Evolutionary conservation across 2,888 invertebrate species (phyloP).

Genomic region (Plutella xylostella): DNA sequence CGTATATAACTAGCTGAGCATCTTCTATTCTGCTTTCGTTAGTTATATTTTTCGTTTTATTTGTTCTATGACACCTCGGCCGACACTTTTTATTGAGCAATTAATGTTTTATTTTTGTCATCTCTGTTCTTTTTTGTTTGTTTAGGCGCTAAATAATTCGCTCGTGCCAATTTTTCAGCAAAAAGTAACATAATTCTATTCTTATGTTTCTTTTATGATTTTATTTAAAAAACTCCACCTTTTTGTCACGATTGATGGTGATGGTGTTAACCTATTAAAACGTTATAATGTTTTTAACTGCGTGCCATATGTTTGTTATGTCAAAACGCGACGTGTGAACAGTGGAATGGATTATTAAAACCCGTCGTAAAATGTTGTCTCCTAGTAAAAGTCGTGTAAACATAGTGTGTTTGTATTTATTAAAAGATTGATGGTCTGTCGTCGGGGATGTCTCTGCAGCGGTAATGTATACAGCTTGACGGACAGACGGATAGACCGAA

Average conservation of each 20-base stretch:
- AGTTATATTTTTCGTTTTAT: conserved; percentile 15
- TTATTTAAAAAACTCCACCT: conserved; percentile 1
- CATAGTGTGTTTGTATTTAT: conserved; percentile 41
- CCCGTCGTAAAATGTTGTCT: conserved; percentile 48
- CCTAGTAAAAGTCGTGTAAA: conserved; percentile 41
- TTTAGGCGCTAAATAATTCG: conserved; percentile 47
- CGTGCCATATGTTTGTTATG: conserved; percentile 39
- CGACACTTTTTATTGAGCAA: too few species aligned
- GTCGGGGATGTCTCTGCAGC: conserved; percentile 49
- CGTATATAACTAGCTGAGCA: conserved; percentile 39
- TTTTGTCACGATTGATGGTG: conserved; percentile 42
- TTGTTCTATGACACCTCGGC: too few species aligned
- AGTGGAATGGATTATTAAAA: conserved; percentile 53
- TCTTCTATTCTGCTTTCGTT: conserved; percentile 8
- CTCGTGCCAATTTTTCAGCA: conserved; percentile 68
- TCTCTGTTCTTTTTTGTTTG: conserved; percentile 39
- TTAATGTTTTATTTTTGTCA: conserved; percentile 41
- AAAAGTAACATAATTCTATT: too few species aligned
- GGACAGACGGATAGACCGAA: conserved; percentile 36
- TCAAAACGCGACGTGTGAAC: conserved; percentile 29
- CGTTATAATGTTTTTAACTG: conserved; percentile 25
- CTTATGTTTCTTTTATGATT: background rate
- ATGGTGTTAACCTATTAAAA: conserved; percentile 24
- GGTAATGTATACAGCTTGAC: conserved; percentile 42
- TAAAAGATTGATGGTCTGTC: conserved; percentile 61